Conservation (phyloP, 2,797 vertebrate genomes). For the Eidolon dupreanum region DNA sequence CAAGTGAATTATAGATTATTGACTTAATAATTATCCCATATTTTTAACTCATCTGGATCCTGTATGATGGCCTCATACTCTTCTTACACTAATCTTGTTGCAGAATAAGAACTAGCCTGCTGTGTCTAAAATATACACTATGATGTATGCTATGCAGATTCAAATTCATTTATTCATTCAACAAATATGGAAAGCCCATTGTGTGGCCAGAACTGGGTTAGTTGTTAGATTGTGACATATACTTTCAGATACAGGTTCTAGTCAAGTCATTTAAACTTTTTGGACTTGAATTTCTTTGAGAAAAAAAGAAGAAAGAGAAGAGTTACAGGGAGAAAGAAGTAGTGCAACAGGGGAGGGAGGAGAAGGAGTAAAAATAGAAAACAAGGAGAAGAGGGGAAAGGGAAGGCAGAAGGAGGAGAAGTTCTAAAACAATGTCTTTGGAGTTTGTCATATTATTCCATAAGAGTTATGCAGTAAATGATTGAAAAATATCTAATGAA, state of each 20-base stretch:
- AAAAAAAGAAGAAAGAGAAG: neutral
- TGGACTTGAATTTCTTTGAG: neutral
- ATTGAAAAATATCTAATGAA: neutral
- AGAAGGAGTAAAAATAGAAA: neutral
- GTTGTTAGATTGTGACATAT: neutral
- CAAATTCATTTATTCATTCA: neutral
- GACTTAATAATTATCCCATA: neutral
- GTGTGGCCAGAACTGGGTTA: neutral
- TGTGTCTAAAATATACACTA: neutral
- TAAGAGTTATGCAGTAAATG: neutral
- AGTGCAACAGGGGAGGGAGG: neutral
- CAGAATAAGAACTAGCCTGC: neutral
- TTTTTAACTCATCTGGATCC: neutral
- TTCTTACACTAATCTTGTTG: neutral
- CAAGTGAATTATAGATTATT: neutral
- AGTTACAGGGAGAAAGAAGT: neutral
- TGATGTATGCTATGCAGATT: neutral
- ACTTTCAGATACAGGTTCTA: neutral
- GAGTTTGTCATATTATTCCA: neutral
- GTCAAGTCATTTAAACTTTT: neutral
- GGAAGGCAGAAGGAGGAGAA: neutral
- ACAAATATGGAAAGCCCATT: neutral
- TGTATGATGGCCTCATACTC: neutral
- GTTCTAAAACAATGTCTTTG: neutral
- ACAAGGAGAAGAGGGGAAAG: neutral